These are phyloP conservation scores for Channa striata DNA, from an alignment of 2,797 vertebrate genomes.

Conservation along the genomic window DNA sequence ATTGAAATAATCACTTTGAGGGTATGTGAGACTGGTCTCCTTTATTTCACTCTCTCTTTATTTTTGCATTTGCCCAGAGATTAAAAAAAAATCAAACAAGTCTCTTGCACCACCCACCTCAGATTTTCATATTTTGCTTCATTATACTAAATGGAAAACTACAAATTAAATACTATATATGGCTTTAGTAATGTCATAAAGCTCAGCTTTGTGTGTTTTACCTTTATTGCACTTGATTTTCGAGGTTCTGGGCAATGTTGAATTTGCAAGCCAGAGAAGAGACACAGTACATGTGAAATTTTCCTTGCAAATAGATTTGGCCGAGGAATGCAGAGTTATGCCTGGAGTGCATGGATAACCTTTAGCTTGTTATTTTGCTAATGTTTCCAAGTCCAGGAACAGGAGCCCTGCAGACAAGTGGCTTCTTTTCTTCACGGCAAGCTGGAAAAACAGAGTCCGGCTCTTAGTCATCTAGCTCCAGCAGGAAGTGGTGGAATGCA, in stretches of 20 bases:
- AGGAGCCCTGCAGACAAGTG: constrained; percentile 40
- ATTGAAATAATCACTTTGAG: background rate
- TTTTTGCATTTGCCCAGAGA: background rate
- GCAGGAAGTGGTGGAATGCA: constrained; percentile 19
- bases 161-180: constrained; percentile 9
- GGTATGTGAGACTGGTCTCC: background rate
- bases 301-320: constrained; percentile 46
- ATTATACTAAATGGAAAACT: background rate
- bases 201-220: constrained; percentile 45
- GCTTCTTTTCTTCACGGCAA: constrained; percentile 32
- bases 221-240: constrained; percentile 64
- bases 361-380: constrained; percentile 62
- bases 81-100: background rate
- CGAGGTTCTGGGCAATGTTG: constrained; percentile 62
- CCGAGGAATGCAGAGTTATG: constrained; percentile 34
- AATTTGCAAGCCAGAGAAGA: constrained; percentile 31
- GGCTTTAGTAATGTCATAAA: constrained; percentile 21
- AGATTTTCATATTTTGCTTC: constrained; percentile 1
- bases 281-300: constrained; percentile 38
- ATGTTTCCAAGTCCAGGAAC: constrained; percentile 51
- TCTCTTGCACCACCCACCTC: background rate
- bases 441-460: constrained; percentile 34
- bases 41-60: background rate
- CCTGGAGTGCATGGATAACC: constrained; percentile 64
- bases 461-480: constrained; percentile 58